Percentiles rank a stretch among this genome's conserved stretches.
phyloP scores from a whole-genome alignment of 2,888 invertebrate genomes.

The Diabrotica balteata region DNA sequence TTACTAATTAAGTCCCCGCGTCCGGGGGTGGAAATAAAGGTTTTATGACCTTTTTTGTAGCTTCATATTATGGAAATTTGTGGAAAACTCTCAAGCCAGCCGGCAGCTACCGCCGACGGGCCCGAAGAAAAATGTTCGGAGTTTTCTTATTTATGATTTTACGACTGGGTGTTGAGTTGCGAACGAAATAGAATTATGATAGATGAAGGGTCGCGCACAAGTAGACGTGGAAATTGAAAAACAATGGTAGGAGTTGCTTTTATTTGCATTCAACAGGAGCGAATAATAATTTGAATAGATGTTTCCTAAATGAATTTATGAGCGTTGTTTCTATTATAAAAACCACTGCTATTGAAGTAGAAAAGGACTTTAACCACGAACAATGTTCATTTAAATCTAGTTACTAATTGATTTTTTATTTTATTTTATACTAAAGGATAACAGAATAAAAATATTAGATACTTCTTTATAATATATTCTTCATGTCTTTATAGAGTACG shows the following conservation, averaged over 20 bases:
- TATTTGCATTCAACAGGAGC: background rate
- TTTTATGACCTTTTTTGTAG: slow-evolving; percentile 33
- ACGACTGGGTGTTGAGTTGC: slow-evolving; percentile 20
- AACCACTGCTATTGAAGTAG: no score
- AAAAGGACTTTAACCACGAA: no score
- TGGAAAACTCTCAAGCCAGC: slow-evolving; percentile 26
- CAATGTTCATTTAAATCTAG: no score
- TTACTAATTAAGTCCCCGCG: slow-evolving; percentile 29
- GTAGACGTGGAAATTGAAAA: slow-evolving; percentile 5
- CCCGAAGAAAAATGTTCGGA: slow-evolving; percentile 11
- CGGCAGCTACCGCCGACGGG: slow-evolving; percentile 8
- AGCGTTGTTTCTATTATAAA: no score
- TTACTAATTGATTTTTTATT: no score
- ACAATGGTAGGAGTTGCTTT: background rate
- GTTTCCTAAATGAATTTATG: no score
- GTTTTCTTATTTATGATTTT: slow-evolving; percentile 18
- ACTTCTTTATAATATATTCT: no score
- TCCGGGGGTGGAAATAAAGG: slow-evolving; percentile 21
- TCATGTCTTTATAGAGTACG: no score
- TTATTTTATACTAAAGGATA: no score
- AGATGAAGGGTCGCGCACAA: slow-evolving; percentile 6
- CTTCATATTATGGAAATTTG: slow-evolving; percentile 36
- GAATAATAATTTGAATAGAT: no score
- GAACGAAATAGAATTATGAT: slow-evolving; percentile 16
- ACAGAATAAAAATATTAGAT: no score